Evolutionary conservation across 2,113 vertebrate genomes (phyloP).

Genomic region (Cariama cristata): DNA sequence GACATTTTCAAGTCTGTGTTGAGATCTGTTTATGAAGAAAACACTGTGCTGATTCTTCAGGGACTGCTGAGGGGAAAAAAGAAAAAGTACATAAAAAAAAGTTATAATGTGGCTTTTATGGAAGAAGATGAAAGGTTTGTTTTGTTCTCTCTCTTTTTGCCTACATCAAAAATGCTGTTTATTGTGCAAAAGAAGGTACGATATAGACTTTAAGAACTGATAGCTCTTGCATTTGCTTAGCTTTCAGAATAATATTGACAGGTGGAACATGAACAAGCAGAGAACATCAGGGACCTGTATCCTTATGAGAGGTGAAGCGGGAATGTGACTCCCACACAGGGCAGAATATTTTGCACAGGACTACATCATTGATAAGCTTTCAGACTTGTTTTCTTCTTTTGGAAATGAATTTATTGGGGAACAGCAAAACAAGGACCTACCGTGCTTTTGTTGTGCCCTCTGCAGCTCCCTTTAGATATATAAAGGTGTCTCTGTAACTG

Average conservation of each 20-base stretch:
- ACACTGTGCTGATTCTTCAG: background rate
- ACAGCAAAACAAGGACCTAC: background rate
- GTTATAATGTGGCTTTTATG: slow-evolving; percentile 41
- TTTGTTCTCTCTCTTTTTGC: slow-evolving; percentile 57
- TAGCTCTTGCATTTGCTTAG: slow-evolving; percentile 31
- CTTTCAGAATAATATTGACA: background rate
- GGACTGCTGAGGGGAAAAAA: slow-evolving; percentile 23
- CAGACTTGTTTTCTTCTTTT: background rate
- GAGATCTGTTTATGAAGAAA: slow-evolving; percentile 62
- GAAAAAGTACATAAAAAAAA: slow-evolving; percentile 39
- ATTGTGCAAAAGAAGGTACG: slow-evolving; percentile 19
- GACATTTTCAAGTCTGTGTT: slow-evolving; percentile 49
- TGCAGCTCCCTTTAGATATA: background rate
- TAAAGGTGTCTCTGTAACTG: background rate
- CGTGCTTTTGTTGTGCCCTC: background rate
- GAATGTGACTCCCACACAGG: background rate
- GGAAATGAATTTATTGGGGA: background rate
- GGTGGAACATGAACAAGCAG: background rate
- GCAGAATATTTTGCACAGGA: background rate
- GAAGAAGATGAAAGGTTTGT: slow-evolving; percentile 63
- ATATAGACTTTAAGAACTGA: slow-evolving; percentile 7
- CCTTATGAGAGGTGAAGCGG: background rate
- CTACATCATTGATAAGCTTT: background rate
- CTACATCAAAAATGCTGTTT: slow-evolving; percentile 67
- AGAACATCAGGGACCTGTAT: background rate